Percentiles rank a stretch among this genome's conserved stretches.
Conservation (phyloP, 2,113 vertebrate species). For the Phrynosoma platyrhinos region DNA sequence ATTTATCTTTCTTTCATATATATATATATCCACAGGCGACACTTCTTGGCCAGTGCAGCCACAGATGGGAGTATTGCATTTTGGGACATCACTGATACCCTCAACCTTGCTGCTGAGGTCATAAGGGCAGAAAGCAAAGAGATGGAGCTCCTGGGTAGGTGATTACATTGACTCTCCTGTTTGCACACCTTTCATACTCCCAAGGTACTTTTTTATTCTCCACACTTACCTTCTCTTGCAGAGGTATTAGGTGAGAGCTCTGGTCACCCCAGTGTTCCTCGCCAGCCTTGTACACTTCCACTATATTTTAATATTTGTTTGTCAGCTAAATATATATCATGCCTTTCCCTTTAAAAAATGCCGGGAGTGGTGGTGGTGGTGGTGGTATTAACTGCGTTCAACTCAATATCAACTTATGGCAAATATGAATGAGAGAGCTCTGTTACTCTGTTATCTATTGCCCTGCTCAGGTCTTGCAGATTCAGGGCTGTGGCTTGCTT, state of each 20-base stretch:
- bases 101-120: fast-evolving
- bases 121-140: slow-evolving; percentile 25
- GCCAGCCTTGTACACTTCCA: fast-evolving
- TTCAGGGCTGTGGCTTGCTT: no score
- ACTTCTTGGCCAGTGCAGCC: slow-evolving; percentile 88
- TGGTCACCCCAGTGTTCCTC: not conserved
- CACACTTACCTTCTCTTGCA: fast-evolving
- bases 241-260: fast-evolving
- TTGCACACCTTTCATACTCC: not conserved
- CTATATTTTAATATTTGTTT: not conserved
- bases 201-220: no score
- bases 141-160: slow-evolving; percentile 69
- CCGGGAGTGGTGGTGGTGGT: not conserved
- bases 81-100: slow-evolving; percentile 84
- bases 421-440: not conserved
- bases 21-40: slow-evolving; percentile 70
- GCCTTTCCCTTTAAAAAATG: not conserved
- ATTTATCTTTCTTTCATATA: not conserved
- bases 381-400: not conserved
- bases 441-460: no score
- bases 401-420: not conserved
- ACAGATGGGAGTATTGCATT: slow-evolving; percentile 89
- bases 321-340: fast-evolving
- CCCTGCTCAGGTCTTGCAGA: no score
- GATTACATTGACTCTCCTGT: fast-evolving